Conservation (phyloP, 2,888 invertebrate genomes). For the Nematopogon swammerdamellus region DNA sequence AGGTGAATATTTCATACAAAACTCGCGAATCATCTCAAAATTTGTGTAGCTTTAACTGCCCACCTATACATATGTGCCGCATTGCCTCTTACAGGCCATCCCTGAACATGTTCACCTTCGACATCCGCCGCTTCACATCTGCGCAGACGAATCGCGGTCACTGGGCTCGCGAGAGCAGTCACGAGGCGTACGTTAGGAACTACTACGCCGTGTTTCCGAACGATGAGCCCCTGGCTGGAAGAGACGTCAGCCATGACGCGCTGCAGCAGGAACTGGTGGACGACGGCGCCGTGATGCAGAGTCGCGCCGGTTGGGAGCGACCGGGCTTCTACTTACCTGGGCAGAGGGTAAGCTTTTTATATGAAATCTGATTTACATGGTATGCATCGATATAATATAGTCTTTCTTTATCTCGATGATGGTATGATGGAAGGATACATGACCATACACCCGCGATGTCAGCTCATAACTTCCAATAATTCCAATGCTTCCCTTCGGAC, state of each 20-base stretch:
- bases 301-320: conserved; percentile 84
- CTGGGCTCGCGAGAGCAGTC: conserved; percentile 80
- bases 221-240: conserved; percentile 78
- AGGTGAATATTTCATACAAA: conserved; percentile 34
- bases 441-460: too few relatives aligned
- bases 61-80: too few relatives aligned
- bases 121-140: conserved; percentile 78
- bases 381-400: background rate
- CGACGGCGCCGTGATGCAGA: conserved; percentile 84
- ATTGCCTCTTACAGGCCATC: conserved; percentile 66
- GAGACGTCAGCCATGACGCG: conserved; percentile 54
- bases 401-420: too few relatives aligned
- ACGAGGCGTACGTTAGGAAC: conserved; percentile 88
- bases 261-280: conserved; percentile 62
- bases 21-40: too few relatives aligned
- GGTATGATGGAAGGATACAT: too few relatives aligned
- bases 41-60: too few relatives aligned
- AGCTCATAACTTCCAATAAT: too few relatives aligned
- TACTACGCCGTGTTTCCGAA: conserved; percentile 80
- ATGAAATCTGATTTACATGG: background rate
- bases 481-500: too few relatives aligned
- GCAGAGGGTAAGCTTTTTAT: conserved; percentile 13
- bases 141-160: conserved; percentile 65
- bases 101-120: conserved; percentile 82
- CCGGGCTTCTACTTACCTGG: conserved; percentile 74